Percentiles rank a stretch among this genome's conserved stretches.
Conservation (phyloP, 2,113 vertebrate species). For the Lanius ludovicianus region DNA sequence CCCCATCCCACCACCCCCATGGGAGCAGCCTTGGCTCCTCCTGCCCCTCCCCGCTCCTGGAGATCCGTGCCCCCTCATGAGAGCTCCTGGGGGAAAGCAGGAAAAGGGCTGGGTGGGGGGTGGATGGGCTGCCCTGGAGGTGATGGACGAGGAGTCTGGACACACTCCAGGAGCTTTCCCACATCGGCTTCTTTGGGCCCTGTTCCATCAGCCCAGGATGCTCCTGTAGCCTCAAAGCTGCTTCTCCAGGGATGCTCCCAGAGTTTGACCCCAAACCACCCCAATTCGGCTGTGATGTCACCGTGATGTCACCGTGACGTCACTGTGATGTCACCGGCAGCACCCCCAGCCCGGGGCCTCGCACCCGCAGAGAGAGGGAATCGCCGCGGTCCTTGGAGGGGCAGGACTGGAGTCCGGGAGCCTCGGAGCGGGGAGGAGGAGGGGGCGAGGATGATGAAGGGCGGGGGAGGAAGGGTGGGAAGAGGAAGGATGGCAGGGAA, state of each 20-base stretch:
- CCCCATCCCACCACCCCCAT: fast-evolving
- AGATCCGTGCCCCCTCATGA: not conserved
- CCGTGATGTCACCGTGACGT: not conserved
- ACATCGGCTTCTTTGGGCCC: no score
- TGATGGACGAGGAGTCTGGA: fast-evolving
- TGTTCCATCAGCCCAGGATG: not conserved
- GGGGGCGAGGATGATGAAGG: not conserved
- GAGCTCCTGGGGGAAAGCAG: not conserved
- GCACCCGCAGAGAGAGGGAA: not conserved
- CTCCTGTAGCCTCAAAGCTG: not conserved
- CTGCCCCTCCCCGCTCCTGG: not conserved
- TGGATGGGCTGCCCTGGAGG: not conserved
- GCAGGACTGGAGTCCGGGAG: fast-evolving
- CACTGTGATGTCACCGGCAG: not conserved
- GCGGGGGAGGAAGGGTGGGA: not conserved
- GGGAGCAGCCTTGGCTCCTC: not conserved
- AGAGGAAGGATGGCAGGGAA: not conserved
- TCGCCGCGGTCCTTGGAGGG: fast-evolving
- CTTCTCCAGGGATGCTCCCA: not conserved
- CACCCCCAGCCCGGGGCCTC: not conserved
- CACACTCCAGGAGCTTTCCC: not conserved
- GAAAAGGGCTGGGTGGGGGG: not conserved
- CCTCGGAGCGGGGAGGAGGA: fast-evolving
- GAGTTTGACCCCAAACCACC: not conserved
- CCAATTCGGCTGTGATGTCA: not conserved